Evolutionary conservation across 2,888 invertebrate genomes (phyloP), one percentile per base, ranked within the genome.

Genomic region (Torymus auratus): DNA sequence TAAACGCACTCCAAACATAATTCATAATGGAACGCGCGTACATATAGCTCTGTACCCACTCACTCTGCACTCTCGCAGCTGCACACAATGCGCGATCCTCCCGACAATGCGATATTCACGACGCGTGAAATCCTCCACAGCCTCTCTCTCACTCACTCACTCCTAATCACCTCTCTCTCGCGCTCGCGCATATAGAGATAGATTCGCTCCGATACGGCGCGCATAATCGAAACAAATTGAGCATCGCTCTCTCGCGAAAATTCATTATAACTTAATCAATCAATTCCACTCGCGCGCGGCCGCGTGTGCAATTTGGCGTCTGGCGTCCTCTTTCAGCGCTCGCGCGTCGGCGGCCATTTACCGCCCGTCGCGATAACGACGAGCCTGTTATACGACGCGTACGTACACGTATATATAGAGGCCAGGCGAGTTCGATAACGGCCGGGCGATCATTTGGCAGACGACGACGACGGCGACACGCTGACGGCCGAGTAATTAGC

Each of bases 211-310:
- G 28, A 28, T 28, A 28, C 28, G 28, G 1, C 28, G 1, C 28
- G 28, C 28, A 28, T 70, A 70, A 77, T 77, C 77, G 62, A 69
- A 77, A 70, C 69, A 64, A 77, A 77, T 77, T 64, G 50, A 41
- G 62, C 69, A 4, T n/a, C 13, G 41, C n/a, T 10, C 14, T 2
- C 52, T 10, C 10, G 60, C n/a, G 15, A 60, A 80, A 73, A 73
- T 28, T 77, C 61, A 77, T 81, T 81, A 69, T 60, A 77, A 73
- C 56, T 77, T 78, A 77, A 75, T 75, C 69, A 78, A 75, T 81
- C 78, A 75, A 74, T 78, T 67, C 50, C 17, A 2, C 23, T 2
- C 23, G 23, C 23, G 23, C 23, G 23, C 23, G 23, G 2, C 2
- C 23, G 23, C 3, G 60, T 20, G 70, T 78, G 73, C 78, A 78